phyloP scores from a whole-genome alignment of 2,888 invertebrate genomes.

The Rhagium mordax region DNA sequence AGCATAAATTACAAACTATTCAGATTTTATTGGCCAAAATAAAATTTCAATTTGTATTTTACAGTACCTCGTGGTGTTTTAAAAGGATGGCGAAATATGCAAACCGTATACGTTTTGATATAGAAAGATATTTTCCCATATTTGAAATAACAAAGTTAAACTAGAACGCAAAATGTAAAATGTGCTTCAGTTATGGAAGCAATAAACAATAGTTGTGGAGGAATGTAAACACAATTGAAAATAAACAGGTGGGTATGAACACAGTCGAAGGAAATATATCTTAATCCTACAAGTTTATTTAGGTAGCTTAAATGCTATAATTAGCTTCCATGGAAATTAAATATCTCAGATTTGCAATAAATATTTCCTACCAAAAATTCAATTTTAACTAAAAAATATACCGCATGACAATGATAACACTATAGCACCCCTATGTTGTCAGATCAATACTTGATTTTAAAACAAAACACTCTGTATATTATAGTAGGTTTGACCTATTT shows the following conservation, averaged over 20 bases:
- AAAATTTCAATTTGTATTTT: background rate
- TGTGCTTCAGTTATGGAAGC: background rate
- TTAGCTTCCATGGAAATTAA: too few species aligned
- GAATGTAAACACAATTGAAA: background rate
- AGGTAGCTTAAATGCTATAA: too few species aligned
- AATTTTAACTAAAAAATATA: too few species aligned
- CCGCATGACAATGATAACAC: too few species aligned
- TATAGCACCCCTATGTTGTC: too few species aligned
- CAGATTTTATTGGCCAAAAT: background rate
- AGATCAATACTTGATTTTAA: too few species aligned
- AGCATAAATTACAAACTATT: background rate
- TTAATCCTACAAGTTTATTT: too few species aligned
- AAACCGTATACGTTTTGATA: background rate
- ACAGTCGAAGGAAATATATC: background rate
- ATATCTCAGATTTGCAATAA: too few species aligned
- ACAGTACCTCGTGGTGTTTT: background rate
- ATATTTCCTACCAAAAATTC: too few species aligned
- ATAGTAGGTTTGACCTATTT: too few species aligned
- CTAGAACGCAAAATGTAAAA: background rate
- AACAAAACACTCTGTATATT: too few species aligned
- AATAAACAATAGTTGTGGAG: background rate
- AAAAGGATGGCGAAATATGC: background rate
- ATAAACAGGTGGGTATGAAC: background rate
- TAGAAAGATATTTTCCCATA: background rate
- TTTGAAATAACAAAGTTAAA: background rate